phyloP scores from a whole-genome alignment of 2,797 vertebrate genomes.

The Schizopygopsis malacanthus region DNA sequence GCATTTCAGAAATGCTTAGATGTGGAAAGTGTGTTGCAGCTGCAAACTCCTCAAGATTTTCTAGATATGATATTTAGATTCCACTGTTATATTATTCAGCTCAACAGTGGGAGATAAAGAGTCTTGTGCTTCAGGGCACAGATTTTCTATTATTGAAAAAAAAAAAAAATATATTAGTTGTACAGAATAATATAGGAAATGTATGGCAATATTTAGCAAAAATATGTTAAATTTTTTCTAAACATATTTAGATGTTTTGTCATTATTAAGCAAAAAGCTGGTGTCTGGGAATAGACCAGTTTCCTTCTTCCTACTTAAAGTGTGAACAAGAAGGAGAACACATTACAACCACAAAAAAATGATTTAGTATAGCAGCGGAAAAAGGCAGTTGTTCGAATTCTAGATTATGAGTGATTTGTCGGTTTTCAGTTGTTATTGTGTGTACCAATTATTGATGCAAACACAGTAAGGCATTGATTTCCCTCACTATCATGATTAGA shows the following conservation, averaged over 20 bases:
- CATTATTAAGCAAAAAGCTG: background rate
- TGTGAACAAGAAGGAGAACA: constrained; percentile 4
- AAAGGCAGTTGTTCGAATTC: background rate
- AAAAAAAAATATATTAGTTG: background rate
- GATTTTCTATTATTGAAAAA: background rate
- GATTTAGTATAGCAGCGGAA: background rate
- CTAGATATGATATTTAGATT: background rate
- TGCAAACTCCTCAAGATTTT: background rate
- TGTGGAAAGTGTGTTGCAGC: constrained; percentile 13
- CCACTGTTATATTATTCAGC: background rate
- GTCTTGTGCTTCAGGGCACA: background rate
- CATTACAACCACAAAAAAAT: background rate
- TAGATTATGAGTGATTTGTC: background rate
- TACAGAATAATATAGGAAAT: background rate
- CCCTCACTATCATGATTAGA: background rate
- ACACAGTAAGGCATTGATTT: background rate
- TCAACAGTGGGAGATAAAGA: background rate
- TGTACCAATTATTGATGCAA: background rate
- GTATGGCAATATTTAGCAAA: background rate
- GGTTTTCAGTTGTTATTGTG: background rate
- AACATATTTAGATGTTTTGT: background rate
- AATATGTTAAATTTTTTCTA: background rate
- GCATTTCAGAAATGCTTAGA: constrained; percentile 57
- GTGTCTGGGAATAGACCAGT: background rate
- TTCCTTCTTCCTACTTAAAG: background rate